phyloP scores from a whole-genome alignment of 2,888 invertebrate genomes.

The Hylaea fasciaria region DNA sequence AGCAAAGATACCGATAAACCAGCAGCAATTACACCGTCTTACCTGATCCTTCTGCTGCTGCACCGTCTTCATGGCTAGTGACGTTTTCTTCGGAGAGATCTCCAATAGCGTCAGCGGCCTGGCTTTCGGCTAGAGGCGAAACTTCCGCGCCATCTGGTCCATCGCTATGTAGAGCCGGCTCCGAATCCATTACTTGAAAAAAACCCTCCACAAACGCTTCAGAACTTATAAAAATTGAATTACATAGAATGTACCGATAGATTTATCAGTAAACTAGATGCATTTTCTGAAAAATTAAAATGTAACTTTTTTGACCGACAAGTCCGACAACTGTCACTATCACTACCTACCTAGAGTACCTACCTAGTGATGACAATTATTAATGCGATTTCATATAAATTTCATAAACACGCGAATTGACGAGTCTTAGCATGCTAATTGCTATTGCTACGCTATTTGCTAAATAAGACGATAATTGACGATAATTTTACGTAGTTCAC shows the following conservation, averaged over 20 bases:
- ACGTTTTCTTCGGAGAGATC: slow-evolving; percentile 72
- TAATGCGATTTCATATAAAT: no score
- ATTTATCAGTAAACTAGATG: slow-evolving; percentile 46
- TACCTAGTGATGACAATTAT: no score
- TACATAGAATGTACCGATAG: no score
- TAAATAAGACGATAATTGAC: no score
- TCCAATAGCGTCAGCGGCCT: slow-evolving; percentile 63
- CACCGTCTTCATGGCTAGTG: slow-evolving; percentile 66
- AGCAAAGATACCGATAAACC: slow-evolving; percentile 5
- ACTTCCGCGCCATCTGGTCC: slow-evolving; percentile 81
- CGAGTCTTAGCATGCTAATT: no score
- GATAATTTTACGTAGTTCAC: no score
- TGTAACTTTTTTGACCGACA: background rate
- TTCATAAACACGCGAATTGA: no score
- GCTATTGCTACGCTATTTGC: no score
- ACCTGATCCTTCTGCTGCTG: slow-evolving; percentile 67
- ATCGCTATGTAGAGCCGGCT: slow-evolving; percentile 70
- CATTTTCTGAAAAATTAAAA: slow-evolving; percentile 56
- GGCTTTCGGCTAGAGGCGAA: slow-evolving; percentile 72
- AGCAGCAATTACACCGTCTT: slow-evolving; percentile 14
- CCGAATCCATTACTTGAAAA: slow-evolving; percentile 70
- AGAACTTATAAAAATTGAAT: slow-evolving; percentile 65
- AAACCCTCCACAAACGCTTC: slow-evolving; percentile 39
- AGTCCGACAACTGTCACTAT: background rate
- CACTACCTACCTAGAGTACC: no score